Evolutionary conservation across 2,888 invertebrate species (phyloP).

Genomic region (Malacosoma neustria): DNA sequence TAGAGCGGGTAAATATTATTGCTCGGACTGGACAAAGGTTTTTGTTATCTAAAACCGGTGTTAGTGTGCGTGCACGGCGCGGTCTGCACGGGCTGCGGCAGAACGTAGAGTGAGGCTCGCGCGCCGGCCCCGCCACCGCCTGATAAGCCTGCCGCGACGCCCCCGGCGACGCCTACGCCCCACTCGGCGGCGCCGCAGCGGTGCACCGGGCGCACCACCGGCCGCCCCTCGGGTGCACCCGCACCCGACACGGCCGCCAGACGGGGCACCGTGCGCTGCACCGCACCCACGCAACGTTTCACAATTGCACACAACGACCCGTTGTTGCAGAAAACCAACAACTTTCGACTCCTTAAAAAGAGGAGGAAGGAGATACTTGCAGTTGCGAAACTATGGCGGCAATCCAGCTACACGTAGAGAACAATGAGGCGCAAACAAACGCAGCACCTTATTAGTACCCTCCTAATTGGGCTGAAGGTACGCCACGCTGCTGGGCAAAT

Average conservation of each 20-base stretch:
- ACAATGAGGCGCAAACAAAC: constrained; percentile 62
- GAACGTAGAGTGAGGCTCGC: constrained; percentile 69
- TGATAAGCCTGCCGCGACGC: constrained; percentile 74
- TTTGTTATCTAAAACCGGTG: constrained; percentile 69
- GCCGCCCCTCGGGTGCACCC: constrained; percentile 52
- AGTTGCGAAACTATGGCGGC: constrained; percentile 51
- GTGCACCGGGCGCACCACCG: constrained; percentile 62
- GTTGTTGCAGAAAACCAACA: constrained; percentile 50
- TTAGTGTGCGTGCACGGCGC: constrained; percentile 52
- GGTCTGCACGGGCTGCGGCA: constrained; percentile 60
- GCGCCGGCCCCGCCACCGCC: constrained; percentile 69
- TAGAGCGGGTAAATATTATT: constrained; percentile 65
- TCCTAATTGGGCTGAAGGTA: constrained; percentile 64
- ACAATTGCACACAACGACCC: constrained; percentile 43
- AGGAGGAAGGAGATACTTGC: constrained; percentile 46
- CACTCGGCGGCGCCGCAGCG: constrained; percentile 57
- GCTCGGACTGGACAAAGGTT: constrained; percentile 71
- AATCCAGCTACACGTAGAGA: constrained; percentile 55
- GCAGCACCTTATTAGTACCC: constrained; percentile 60
- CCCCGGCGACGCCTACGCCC: constrained; percentile 74
- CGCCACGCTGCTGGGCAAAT: constrained; percentile 49
- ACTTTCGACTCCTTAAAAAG: constrained; percentile 71
- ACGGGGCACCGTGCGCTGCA: constrained; percentile 29
- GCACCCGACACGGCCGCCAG: constrained; percentile 25
- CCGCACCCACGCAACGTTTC: constrained; percentile 63